Conservation (phyloP, 2,888 invertebrate species). For the Himalopsyche kuldschensis region DNA sequence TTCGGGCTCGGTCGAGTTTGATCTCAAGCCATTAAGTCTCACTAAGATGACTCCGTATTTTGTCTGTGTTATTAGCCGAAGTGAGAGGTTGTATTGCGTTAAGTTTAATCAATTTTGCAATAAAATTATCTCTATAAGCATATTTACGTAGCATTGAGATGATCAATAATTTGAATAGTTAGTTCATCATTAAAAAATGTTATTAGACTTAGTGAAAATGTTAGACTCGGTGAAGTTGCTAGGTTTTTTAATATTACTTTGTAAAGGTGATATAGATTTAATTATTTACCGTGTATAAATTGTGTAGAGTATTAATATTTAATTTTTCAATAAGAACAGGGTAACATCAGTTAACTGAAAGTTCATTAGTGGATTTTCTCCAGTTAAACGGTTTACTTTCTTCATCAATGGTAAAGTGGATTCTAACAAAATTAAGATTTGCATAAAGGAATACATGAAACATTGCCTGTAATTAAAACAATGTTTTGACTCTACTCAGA, state of each 20-base stretch:
- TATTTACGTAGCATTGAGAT: slow-evolving; percentile 11
- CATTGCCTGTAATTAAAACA: slow-evolving; percentile 26
- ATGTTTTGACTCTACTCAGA: slow-evolving; percentile 27
- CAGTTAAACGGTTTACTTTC: slow-evolving; percentile 41
- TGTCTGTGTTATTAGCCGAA: not conserved
- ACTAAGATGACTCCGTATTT: too few relatives aligned
- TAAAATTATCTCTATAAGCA: slow-evolving; percentile 1
- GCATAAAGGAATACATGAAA: slow-evolving; percentile 35
- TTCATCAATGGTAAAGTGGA: slow-evolving; percentile 42
- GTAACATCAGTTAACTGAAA: slow-evolving; percentile 39
- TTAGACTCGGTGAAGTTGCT: slow-evolving; percentile 34
- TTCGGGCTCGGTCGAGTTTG: not conserved
- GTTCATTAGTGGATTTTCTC: slow-evolving; percentile 28
- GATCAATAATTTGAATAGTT: slow-evolving; percentile 23
- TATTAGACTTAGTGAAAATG: slow-evolving; percentile 29
- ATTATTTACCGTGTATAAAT: not conserved
- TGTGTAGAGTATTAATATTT: slow-evolving; percentile 10
- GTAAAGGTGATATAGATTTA: slow-evolving; percentile 37
- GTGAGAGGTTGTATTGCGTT: not conserved
- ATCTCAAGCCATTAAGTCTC: too few relatives aligned
- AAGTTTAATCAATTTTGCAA: slow-evolving; percentile 7
- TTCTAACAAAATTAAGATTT: slow-evolving; percentile 41
- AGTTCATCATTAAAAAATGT: slow-evolving; percentile 25
- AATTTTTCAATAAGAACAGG: slow-evolving; percentile 38
- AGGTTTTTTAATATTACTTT: slow-evolving; percentile 38